Conservation (phyloP, 2,888 invertebrate species). For the Sarcophaga subvicina region DNA sequence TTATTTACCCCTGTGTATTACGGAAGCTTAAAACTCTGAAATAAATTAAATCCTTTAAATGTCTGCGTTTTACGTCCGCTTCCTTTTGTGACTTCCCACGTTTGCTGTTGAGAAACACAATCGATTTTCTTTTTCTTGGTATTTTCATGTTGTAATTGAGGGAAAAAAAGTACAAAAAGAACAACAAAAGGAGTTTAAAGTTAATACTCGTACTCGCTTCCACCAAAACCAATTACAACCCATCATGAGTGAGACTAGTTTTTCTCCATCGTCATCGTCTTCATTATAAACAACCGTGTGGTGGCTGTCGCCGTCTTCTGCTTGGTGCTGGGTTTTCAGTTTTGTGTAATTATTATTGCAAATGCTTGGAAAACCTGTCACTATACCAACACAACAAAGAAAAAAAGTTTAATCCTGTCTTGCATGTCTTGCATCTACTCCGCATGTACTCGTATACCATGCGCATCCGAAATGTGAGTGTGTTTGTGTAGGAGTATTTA, state of each 20-base stretch:
- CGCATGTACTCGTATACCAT: not conserved
- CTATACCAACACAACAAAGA: slow-evolving; percentile 16
- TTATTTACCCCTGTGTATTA: too few relatives aligned
- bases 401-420: slow-evolving; percentile 56
- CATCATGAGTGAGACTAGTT: slow-evolving; percentile 62
- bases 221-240: slow-evolving; percentile 50
- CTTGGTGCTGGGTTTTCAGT: slow-evolving; percentile 40
- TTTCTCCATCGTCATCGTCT: slow-evolving; percentile 26
- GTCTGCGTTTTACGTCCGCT: slow-evolving; percentile 39
- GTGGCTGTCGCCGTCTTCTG: slow-evolving; percentile 7
- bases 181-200: slow-evolving; percentile 44
- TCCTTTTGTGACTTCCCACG: slow-evolving; percentile 55
- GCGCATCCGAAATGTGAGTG: not conserved
- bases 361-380: slow-evolving; percentile 49
- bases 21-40: not conserved
- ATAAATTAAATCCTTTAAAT: slow-evolving; percentile 34
- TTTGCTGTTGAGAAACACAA: slow-evolving; percentile 44
- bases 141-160: slow-evolving; percentile 52
- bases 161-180: slow-evolving; percentile 21
- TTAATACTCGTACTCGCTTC: slow-evolving; percentile 54
- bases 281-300: not conserved
- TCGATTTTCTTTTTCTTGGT: slow-evolving; percentile 56
- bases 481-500: slow-evolving; percentile 4
- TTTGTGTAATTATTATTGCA: slow-evolving; percentile 40
- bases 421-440: slow-evolving; percentile 24